Conservation (phyloP, 37 sponge, comb jelly and placozoan genomes). For the Beroe ovata region DNA sequence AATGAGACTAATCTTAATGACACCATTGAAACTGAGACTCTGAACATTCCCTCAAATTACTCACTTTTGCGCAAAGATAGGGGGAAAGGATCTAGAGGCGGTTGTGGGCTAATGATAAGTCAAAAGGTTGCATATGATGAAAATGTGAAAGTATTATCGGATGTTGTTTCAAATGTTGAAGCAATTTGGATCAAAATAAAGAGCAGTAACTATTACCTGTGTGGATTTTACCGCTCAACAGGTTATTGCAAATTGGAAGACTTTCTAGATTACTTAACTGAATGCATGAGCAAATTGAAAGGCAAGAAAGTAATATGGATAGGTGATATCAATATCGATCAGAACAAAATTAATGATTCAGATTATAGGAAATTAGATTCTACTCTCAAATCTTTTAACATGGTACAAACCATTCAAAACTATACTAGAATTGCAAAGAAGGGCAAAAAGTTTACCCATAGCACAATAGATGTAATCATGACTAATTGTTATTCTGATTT, state of each 20-base stretch:
- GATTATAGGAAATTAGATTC: background rate
- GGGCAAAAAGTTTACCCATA: slow-evolving; percentile 2
- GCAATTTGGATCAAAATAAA: slow-evolving; percentile 19
- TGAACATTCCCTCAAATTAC: background rate
- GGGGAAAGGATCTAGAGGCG: background rate
- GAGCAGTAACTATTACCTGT: background rate
- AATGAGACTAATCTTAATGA: slow-evolving; percentile 14
- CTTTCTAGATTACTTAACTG: background rate
- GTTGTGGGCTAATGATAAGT: slow-evolving; percentile 1
- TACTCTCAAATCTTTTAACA: background rate
- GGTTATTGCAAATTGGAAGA: background rate
- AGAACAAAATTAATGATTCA: background rate
- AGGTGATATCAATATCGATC: slow-evolving; percentile 2
- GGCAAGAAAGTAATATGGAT: slow-evolving; percentile 19
- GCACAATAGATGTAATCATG: background rate
- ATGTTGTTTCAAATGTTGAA: background rate
- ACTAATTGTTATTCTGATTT: slow-evolving; percentile 4
- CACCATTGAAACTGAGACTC: background rate
- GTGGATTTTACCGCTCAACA: background rate
- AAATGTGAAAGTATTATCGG: background rate
- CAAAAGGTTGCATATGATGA: background rate
- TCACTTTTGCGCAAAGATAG: background rate
- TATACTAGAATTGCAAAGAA: background rate
- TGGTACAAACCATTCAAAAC: background rate
- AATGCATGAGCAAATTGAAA: slow-evolving; percentile 1